Conservation (phyloP, 2,113 vertebrate species). For the Symphodus melops region DNA sequence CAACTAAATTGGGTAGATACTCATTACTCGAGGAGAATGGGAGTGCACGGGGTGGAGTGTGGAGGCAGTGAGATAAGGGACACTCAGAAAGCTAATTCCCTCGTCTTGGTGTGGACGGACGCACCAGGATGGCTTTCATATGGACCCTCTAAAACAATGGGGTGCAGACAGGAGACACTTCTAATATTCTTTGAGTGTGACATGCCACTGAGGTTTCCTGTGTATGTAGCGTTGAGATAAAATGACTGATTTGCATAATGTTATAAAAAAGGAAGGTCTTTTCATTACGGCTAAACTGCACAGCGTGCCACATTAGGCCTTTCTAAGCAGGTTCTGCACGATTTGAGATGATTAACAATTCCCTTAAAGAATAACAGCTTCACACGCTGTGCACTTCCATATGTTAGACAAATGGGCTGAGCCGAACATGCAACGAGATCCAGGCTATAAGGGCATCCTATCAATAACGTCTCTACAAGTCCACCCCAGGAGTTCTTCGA, state of each 20-base stretch:
- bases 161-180: conserved; percentile 33
- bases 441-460: conserved; percentile 36
- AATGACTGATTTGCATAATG: conserved; percentile 63
- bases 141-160: conserved; percentile 78
- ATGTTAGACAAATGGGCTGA: conserved; percentile 56
- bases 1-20: conserved; percentile 83
- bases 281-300: conserved; percentile 45
- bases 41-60: conserved; percentile 75
- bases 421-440: conserved; percentile 37
- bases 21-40: conserved; percentile 84
- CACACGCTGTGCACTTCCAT: conserved; percentile 49
- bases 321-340: conserved; percentile 57
- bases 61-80: conserved; percentile 82
- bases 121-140: conserved; percentile 79
- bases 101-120: conserved; percentile 74
- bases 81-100: conserved; percentile 82
- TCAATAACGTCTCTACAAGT: conserved; percentile 46
- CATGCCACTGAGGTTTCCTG: conserved; percentile 48
- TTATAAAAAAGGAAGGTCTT: conserved; percentile 48
- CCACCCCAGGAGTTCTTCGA: conserved; percentile 28
- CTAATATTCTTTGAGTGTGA: conserved; percentile 56
- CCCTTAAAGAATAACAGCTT: conserved; percentile 51
- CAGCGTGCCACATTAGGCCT: conserved; percentile 28
- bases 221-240: conserved; percentile 60
- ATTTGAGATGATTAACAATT: conserved; percentile 71